Evolutionary conservation across 2,113 vertebrate species (phyloP), one percentile per base, ranked within the genome.

Genomic region (Eulacestoma nigropectus): DNA sequence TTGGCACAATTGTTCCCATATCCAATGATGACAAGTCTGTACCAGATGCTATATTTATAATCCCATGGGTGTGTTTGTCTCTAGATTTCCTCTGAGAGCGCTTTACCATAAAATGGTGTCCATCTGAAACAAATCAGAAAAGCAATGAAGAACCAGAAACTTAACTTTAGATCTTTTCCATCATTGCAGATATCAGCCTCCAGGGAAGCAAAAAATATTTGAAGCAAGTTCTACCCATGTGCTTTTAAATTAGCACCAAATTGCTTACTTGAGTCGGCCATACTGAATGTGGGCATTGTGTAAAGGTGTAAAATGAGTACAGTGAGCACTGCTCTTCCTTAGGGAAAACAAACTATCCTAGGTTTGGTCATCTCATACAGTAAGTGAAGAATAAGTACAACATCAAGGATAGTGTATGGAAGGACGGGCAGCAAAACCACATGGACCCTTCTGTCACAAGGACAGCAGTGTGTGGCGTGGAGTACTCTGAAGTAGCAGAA

Each of bases 401-500:
- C 17, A 16, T 32, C 86, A 82, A 79, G n/a, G 37, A 44, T 13
- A 68, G 50, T 3, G 4, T 35, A 15, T 35, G 30, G 67, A 72
- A 72, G 47, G 60, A 67, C 30, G 53, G n/a, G 27, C 53, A 84
- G 74, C 57, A 73, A 76, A 89, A 73, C 25, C 41, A 22, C 0
- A 1, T 4, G 23, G 37, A 63, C 16, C 9, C 6, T 78, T 50
- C 33, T 56, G 16, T 32, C 0, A 0, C 72, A 64, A 35, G 47
- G 60, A 35, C 44, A 63, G 37, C 60, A 19, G 13, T 3, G 18
- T 29, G 10, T 29, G 33, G 27, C 9, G 8, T 52, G 35, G 27
- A 29, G 16, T 14, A n/a, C 26, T 33, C 49, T 44, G 37, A 94
- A 47, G 32, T 1, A 55, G 56, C 60, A 87, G 82, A 89, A 41